Base-by-base conservation (phyloP, 1,140 invertebrate genomes). In the Fragariocoptes setiger region DNA sequence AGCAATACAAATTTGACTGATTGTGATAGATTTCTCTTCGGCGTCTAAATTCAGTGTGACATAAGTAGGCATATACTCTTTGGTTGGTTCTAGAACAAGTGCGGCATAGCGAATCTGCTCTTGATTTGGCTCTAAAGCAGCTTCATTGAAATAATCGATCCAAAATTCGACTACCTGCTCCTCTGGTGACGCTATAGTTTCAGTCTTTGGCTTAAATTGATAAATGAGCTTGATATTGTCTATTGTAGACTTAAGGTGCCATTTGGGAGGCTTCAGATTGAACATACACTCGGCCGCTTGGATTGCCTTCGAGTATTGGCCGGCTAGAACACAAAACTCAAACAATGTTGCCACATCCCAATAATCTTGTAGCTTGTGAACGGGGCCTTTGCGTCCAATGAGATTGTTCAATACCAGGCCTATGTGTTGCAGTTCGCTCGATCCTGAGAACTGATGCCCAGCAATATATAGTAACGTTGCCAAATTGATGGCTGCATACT, bases 311-410 rank as follows among this genome's bases (percentile, higher is more conserved):
- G 71, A 65, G 60, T 92, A 97, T 57, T 97, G 82, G 58, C 94
- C 79, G 14, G 86, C 86, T 14, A 99, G 60, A 1, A 97, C 88
- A 41, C 79, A 85, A 42, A 97, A 94, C 60, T 99, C 92, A 60
- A 99, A 97, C 61, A 94, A 97, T 1, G 88, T 97, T 0, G 92
- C 92, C 4, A 97, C 85, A 61, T 92, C 86, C 92, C 92, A 99
- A 54, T 99, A 99, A 53, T 97, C 88, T 50, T 75, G 76, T 2
- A 97, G 59, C 16, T 76, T 79, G 0, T 71, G 71, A 15, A 99
- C 57, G 54, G 78, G 86, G 17, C 90, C 90, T 58, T 97, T 97
- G 53, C 86, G 80, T 0, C 92, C 90, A 54, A 99, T 94, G 36
- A 95, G 62, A 63, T 90, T 90, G 57, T 95, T 97, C 37, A 99